These are phyloP conservation scores for Helleia helle DNA, from an alignment of 2,888 invertebrate species.

Conservation along the genomic window DNA sequence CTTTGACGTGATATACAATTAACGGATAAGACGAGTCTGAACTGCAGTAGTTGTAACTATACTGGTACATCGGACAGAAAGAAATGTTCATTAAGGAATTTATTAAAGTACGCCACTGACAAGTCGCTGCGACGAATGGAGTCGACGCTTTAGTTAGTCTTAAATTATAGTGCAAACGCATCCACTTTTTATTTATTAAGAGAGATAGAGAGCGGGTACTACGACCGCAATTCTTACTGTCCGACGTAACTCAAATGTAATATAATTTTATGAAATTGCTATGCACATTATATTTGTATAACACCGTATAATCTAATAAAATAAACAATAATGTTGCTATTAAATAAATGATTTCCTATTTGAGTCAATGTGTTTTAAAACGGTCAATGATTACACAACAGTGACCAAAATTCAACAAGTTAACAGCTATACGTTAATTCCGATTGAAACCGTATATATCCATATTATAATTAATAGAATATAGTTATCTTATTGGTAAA, in stretches of 20 bases:
- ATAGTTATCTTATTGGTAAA: conserved; percentile 31
- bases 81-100: neutral
- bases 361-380: conserved; percentile 14
- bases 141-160: neutral
- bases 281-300: conserved; percentile 11
- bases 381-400: conserved; percentile 18
- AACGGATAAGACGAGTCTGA: neutral
- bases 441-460: conserved; percentile 16
- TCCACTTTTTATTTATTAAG: neutral
- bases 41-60: neutral
- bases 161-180: neutral
- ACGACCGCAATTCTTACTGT: neutral
- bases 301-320: conserved; percentile 8
- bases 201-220: neutral
- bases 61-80: conserved; percentile 5
- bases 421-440: conserved; percentile 20
- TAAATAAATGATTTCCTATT: conserved; percentile 13
- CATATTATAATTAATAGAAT: conserved; percentile 18
- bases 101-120: neutral
- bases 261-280: neutral
- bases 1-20: conserved; percentile 24
- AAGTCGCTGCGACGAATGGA: neutral
- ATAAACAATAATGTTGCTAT: conserved; percentile 11
- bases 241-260: neutral
- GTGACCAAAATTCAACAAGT: conserved; percentile 21